Conservation (phyloP, 2,888 invertebrate species). For the Phortica magna region DNA sequence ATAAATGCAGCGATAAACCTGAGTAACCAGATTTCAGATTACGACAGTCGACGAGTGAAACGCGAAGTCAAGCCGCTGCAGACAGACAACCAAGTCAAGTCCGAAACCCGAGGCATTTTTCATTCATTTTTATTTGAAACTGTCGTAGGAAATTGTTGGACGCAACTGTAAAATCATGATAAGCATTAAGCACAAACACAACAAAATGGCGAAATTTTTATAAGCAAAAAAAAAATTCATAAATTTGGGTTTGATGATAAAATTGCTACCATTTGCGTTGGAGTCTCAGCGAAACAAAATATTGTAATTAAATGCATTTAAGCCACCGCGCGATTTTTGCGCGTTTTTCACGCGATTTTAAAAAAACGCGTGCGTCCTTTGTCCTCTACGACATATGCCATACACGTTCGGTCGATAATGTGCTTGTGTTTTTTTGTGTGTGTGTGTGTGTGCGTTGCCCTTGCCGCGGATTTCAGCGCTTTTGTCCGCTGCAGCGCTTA, state of each 20-base stretch:
- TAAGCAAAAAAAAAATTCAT: not conserved
- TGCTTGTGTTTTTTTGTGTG: slow-evolving; percentile 35
- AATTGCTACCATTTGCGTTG: not conserved
- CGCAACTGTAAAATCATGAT: not conserved
- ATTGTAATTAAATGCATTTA: not conserved
- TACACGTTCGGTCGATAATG: not conserved
- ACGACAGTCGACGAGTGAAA: not conserved
- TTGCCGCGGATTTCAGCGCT: slow-evolving; percentile 28
- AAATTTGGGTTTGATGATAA: not conserved
- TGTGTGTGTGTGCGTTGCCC: slow-evolving; percentile 38
- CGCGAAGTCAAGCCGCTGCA: not conserved
- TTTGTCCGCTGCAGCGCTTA: slow-evolving; percentile 52
- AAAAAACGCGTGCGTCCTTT: slow-evolving; percentile 1
- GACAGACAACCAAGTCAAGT: not conserved
- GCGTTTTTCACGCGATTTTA: no score
- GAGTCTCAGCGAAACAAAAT: not conserved
- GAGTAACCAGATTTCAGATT: slow-evolving; percentile 32
- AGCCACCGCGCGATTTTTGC: not conserved
- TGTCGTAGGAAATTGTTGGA: not conserved
- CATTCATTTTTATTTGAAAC: not conserved
- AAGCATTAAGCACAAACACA: no score
- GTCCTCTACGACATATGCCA: not conserved
- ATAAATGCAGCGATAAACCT: slow-evolving; percentile 24
- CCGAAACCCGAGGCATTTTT: not conserved
- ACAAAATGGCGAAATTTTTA: not conserved